Percentiles rank a stretch among this genome's conserved stretches.
These are phyloP conservation scores for Colius striatus DNA, from an alignment of 2,113 vertebrate species.

Conservation along the genomic window DNA sequence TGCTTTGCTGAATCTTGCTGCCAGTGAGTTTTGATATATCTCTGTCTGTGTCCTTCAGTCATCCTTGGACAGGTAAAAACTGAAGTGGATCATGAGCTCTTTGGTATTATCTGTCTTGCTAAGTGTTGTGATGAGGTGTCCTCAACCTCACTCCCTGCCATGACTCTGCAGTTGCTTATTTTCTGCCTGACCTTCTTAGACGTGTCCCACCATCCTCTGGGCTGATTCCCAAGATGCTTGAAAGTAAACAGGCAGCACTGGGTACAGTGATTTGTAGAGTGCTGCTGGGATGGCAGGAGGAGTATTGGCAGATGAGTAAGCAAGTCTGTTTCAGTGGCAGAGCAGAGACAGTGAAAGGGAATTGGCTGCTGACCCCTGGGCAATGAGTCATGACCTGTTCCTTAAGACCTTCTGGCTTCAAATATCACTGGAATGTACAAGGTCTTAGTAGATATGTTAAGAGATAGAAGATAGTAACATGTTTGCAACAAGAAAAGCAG, in stretches of 20 bases:
- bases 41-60: neutral
- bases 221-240: neutral
- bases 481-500: neutral
- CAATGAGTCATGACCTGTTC: neutral
- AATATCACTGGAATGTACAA: neutral
- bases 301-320: neutral
- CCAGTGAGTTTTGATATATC: neutral
- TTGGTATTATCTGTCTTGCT: neutral
- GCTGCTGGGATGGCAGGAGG: neutral
- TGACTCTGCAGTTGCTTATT: neutral
- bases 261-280: neutral
- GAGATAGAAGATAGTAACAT: neutral
- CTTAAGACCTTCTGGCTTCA: constrained; percentile 11
- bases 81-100: neutral
- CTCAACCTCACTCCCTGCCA: neutral
- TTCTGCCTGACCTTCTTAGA: neutral
- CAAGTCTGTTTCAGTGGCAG: neutral
- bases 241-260: neutral
- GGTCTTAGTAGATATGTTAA: neutral
- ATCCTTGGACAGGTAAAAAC: neutral
- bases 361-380: neutral
- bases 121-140: neutral
- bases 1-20: neutral
- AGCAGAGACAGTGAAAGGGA: neutral
- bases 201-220: neutral